Percentiles rank a stretch among this genome's conserved stretches.
Evolutionary conservation across 1,140 invertebrate genomes (phyloP).

Genomic region (Drosophila sechellia): DNA sequence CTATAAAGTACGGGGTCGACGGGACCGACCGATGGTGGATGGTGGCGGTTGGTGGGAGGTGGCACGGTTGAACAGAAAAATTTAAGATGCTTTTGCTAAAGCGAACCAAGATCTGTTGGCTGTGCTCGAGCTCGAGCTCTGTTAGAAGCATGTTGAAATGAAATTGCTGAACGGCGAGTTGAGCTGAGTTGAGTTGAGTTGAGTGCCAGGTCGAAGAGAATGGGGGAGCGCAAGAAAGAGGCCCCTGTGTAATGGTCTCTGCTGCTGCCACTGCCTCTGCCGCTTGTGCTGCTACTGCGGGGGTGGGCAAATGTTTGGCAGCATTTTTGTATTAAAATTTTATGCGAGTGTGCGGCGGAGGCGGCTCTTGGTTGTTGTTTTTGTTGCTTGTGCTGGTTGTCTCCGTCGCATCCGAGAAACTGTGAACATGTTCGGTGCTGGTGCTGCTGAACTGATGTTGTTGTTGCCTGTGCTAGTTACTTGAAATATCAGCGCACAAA

Average conservation of each 20-base stretch:
- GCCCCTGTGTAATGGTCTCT: constrained; percentile 55
- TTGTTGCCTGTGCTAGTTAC: constrained; percentile 65
- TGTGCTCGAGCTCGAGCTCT: constrained; percentile 45
- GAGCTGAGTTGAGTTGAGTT: constrained; percentile 24
- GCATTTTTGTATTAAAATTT: constrained; percentile 76
- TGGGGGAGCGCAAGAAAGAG: constrained; percentile 39
- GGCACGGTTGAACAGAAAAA: constrained; percentile 56
- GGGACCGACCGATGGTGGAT: constrained; percentile 1
- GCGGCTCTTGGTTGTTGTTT: constrained; percentile 31
- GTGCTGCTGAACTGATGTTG: constrained; percentile 27
- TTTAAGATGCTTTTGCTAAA: constrained; percentile 80
- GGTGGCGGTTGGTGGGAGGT: neutral
- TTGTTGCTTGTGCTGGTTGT: constrained; percentile 37
- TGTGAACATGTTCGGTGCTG: constrained; percentile 72
- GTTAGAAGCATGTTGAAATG: constrained; percentile 80
- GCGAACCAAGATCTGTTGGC: constrained; percentile 68
- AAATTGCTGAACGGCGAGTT: constrained; percentile 65
- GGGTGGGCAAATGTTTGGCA: constrained; percentile 75
- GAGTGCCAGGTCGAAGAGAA: constrained; percentile 59
- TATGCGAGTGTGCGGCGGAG: constrained; percentile 46
- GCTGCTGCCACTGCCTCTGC: constrained; percentile 24
- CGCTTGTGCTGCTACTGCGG: constrained; percentile 27
- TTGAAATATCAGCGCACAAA: constrained; percentile 76
- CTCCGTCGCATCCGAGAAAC: constrained; percentile 71
- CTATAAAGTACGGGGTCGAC: constrained; percentile 65